These are phyloP conservation scores for Squalus acanthias DNA, from an alignment of 2,797 vertebrate genomes.

Conservation along the genomic window DNA sequence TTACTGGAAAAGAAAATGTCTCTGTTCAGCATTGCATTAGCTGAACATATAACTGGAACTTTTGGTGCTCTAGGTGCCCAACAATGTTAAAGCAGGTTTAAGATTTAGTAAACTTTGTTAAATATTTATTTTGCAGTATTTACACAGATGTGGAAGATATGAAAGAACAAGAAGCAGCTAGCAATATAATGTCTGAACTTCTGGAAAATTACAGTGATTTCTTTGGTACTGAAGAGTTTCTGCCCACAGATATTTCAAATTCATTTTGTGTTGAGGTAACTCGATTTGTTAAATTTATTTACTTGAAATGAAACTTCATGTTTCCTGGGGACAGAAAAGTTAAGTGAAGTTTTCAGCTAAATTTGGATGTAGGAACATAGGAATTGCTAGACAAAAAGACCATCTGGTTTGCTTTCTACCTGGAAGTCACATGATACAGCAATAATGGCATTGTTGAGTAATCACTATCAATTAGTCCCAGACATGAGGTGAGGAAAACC, in stretches of 20 bases:
- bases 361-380: not conserved
- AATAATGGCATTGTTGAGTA: not conserved
- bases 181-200: conserved; percentile 84
- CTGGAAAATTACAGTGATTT: conserved; percentile 89
- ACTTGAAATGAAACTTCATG: not conserved
- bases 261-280: conserved; percentile 37
- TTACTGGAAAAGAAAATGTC: not conserved
- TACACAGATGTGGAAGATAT: conserved; percentile 86
- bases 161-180: conserved; percentile 86
- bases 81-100: not conserved
- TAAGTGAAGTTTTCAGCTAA: not conserved
- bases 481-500: not conserved
- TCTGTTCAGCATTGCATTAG: not conserved
- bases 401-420: not conserved
- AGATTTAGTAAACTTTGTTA: conserved; percentile 20
- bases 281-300: not conserved
- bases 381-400: not conserved
- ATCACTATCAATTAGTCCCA: not conserved
- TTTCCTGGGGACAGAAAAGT: not conserved
- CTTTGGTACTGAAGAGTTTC: conserved; percentile 82
- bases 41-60: not conserved
- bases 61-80: not conserved
- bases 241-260: conserved; percentile 35
- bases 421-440: not conserved
- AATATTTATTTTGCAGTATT: conserved; percentile 61